Conservation (phyloP, 35 echinoderm and acorn worm genomes). For the Hemicentrotus pulcherrimus region DNA sequence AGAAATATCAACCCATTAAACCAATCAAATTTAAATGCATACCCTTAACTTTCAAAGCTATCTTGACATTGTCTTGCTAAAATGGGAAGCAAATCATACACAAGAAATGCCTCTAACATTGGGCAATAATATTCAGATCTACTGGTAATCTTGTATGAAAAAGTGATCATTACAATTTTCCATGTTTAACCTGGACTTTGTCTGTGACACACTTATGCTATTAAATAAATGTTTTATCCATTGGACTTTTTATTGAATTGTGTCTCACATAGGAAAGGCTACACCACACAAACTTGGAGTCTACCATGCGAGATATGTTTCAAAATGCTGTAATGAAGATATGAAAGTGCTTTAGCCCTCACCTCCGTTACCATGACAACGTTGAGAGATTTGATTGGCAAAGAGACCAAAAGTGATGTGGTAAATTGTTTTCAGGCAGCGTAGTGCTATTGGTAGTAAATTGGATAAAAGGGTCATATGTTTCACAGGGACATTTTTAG, state of each 20-base stretch:
- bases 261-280: neutral
- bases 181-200: neutral
- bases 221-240: no score
- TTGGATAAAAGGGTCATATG: conserved; percentile 46
- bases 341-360: conserved; percentile 36
- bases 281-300: neutral
- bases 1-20: no score
- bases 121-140: neutral
- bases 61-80: no score
- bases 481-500: conserved; percentile 23
- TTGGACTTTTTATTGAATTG: no score
- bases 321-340: conserved; percentile 8
- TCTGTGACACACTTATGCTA: neutral
- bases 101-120: neutral
- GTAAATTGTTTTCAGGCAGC: conserved; percentile 23
- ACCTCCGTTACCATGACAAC: conserved; percentile 21
- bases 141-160: neutral
- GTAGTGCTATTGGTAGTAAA: conserved; percentile 8
- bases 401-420: conserved; percentile 35
- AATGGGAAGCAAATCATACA: neutral
- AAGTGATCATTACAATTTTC: neutral
- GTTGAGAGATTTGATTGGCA: conserved; percentile 31
- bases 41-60: no score
- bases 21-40: no score
- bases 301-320: neutral